Evolutionary conservation across 2,797 vertebrate species (phyloP).

Genomic region (Notoglanidium macrostoma): DNA sequence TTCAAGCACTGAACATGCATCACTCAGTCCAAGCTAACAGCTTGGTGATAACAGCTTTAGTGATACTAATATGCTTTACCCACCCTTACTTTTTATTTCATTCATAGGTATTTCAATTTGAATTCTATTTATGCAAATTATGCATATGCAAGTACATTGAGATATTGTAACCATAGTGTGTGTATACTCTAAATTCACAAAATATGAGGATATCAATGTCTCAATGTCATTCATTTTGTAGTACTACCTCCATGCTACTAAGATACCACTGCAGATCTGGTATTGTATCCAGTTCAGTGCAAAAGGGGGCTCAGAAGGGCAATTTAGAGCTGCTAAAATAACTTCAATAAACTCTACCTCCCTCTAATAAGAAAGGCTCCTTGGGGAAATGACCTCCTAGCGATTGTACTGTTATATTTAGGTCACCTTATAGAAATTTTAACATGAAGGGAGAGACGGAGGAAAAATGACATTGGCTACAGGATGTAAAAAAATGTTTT

Average conservation of each 20-base stretch:
- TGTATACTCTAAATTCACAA: not conserved
- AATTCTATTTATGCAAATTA: constrained; percentile 38
- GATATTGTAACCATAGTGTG: not conserved
- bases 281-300: constrained; percentile 49
- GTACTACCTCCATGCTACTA: constrained; percentile 26
- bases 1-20: constrained; percentile 36
- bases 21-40: not conserved
- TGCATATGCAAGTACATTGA: not conserved
- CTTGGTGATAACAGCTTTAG: not conserved
- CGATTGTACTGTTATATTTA: constrained; percentile 57
- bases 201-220: not conserved
- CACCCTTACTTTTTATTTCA: not conserved
- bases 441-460: constrained; percentile 23
- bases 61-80: too few relatives aligned
- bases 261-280: constrained; percentile 36
- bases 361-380: constrained; percentile 60
- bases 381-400: constrained; percentile 56
- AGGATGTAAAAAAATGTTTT: constrained; percentile 49
- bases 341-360: constrained; percentile 60
- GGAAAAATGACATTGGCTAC: constrained; percentile 33
- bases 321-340: constrained; percentile 60
- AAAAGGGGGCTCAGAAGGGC: constrained; percentile 54
- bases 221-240: constrained; percentile 10
- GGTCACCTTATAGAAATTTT: constrained; percentile 53
- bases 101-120: not conserved